Percentiles rank a stretch among this genome's conserved stretches.
phyloP scores from a whole-genome alignment of 2,888 invertebrate genomes.

The Kryphioiulus occultus region DNA sequence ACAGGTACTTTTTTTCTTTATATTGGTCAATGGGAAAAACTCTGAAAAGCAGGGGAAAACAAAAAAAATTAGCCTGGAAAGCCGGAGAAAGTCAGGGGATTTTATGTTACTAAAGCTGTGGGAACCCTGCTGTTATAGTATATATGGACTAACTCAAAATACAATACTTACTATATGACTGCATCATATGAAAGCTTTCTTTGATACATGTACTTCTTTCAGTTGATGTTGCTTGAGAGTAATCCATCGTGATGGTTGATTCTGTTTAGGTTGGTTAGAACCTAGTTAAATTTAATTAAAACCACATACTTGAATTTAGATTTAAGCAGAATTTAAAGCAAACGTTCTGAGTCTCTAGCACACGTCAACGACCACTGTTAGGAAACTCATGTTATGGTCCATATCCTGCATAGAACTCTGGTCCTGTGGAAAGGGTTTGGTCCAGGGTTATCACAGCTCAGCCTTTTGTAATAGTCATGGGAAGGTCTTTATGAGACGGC shows the following conservation, averaged over 20 bases:
- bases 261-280: neutral
- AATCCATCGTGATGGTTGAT: neutral
- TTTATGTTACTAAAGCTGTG: too few species aligned
- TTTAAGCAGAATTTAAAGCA: neutral
- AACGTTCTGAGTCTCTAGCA: neutral
- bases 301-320: neutral
- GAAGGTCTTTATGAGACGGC: neutral
- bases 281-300: neutral
- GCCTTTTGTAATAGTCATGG: neutral
- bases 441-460: neutral
- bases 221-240: neutral
- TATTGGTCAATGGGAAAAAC: too few species aligned
- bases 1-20: too few species aligned
- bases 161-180: neutral
- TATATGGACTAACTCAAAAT: neutral
- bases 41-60: too few species aligned
- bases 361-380: neutral
- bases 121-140: too few species aligned
- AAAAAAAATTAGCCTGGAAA: too few species aligned
- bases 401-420: neutral
- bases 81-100: too few species aligned
- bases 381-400: neutral
- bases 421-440: neutral
- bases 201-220: neutral
- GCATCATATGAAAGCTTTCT: neutral